phyloP scores from a whole-genome alignment of 2,113 vertebrate species.

The Gasterosteus aculeatus region DNA sequence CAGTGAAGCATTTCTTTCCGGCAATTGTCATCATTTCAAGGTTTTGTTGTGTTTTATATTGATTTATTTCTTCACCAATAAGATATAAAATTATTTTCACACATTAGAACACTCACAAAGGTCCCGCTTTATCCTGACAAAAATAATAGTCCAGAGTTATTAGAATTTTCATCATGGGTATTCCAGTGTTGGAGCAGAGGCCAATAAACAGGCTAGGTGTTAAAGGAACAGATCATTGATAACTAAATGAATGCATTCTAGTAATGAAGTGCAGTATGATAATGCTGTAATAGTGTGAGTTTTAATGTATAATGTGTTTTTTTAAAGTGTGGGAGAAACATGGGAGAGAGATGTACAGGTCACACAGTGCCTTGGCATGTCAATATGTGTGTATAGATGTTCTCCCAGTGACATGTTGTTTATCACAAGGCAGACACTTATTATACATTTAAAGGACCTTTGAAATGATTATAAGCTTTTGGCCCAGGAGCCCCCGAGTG shows the following conservation, averaged over 20 bases:
- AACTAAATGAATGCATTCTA: not conserved
- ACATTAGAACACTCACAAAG: too few relatives aligned
- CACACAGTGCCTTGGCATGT: conserved; percentile 14
- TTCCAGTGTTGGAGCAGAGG: too few relatives aligned
- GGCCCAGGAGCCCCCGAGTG: conserved; percentile 66
- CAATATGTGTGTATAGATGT: conserved; percentile 26
- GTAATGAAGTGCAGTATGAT: not conserved
- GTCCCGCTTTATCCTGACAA: too few relatives aligned
- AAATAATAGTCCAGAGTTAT: too few relatives aligned
- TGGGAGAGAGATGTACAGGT: not conserved
- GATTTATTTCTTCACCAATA: too few relatives aligned
- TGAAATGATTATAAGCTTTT: conserved; percentile 83
- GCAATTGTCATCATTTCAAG: too few relatives aligned
- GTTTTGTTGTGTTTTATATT: too few relatives aligned
- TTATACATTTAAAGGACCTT: conserved; percentile 82
- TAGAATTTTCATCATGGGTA: too few relatives aligned
- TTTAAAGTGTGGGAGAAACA: conserved; percentile 17
- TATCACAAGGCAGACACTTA: conserved; percentile 76
- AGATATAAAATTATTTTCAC: too few relatives aligned
- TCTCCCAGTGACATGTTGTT: conserved; percentile 77
- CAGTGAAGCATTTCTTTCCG: too few relatives aligned
- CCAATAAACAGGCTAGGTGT: not conserved
- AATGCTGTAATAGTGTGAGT: not conserved
- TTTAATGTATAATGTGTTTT: not conserved
- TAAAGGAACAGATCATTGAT: not conserved